Evolutionary conservation across 2,113 vertebrate species (phyloP), one percentile per base, ranked within the genome.

Genomic region (Tautogolabrus adspersus): DNA sequence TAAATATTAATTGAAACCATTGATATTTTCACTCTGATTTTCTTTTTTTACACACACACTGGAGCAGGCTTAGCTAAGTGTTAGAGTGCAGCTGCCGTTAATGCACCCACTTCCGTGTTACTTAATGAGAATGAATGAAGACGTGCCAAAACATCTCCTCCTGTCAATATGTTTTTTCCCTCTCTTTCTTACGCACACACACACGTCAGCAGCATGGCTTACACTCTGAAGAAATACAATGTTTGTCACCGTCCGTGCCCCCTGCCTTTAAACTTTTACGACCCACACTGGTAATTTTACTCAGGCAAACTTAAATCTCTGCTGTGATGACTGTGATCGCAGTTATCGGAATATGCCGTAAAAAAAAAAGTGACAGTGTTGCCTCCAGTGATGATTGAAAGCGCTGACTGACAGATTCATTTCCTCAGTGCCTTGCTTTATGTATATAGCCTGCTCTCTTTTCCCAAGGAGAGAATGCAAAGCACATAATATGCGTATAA

Each of bases 61-160:
- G 56, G 34, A 72, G 38, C 51, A 57, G 46, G 70, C 42, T 52
- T n/a, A 15, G 38, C 59, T 65, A 66, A 79, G 62, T 82, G 69
- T 23, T 75, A 49, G 60, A 74, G 46, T 40, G 77, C 66, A 73
- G 67, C 55, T 47, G 46, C 66, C 60, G 57, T 72, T 81, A 86
- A 83, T 64, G 44, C 54, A 63, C 37, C 47, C 57, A 23, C 47
- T 75, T 65, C 37, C 63, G 62, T 77, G 71, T 66, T 16, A 34
- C 81, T 73, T 90, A 87, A 92, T 90, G 85, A 89, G 82, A 88
- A 91, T 88, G 56, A 89, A 87, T 82, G 77, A 84, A 88, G 71
- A 79, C 40, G 10, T 75, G 77, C 75, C 79, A 80, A 47, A 71
- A 46, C 21, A 22, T 81, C 62, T 71, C 62, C 79, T 72, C 63